Evolutionary conservation across 2,113 vertebrate genomes (phyloP), one percentile per base, ranked within the genome.

Genomic region (Tragelaphus imberbis): DNA sequence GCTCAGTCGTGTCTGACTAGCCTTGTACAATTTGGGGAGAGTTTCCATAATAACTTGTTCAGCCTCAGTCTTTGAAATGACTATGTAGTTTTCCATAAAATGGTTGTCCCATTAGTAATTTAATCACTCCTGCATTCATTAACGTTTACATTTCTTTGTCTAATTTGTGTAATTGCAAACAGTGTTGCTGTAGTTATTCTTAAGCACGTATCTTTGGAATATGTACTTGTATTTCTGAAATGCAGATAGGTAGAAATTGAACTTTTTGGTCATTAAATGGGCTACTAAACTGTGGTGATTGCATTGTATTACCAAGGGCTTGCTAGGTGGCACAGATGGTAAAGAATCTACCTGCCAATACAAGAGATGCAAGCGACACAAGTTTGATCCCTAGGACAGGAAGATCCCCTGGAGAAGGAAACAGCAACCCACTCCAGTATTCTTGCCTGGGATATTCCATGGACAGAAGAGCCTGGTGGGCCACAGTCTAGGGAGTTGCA

Each of bases 131-230:
- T 77, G 2, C 21, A 15, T 85, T n/a, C 25, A 47, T 55, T 84
- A 91, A 6, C 1, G 25, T 40, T 93, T 19, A 27, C 1, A 33
- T 82, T 86, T 86, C 65, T 84, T 68, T 80, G n/a, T 13, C 16
- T 91, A 49, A 56, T 84, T 56, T 82, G 16, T 80, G 5, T 79
- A 59, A 44, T 91, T 89, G n/a, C 21, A 92, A 85, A 58, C 36
- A 93, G 11, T 33, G 17, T 58, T 92, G 16, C 16, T 53, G 15
- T 91, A 17, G 40, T 44, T 91, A 82, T 71, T 91, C 40, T 58
- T 58, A 58, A 94, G 19, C 4, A 40, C 28, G 7, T 53, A 44
- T 79, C 12, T 82, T 71, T 88, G 21, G 40, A 63, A 79, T 65
- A 44, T 68, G 51, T 86, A 23, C 59, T 80, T 25, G 7, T 53